phyloP scores from a whole-genome alignment of 2,888 invertebrate genomes.

The Cryptocephalus primarius region DNA sequence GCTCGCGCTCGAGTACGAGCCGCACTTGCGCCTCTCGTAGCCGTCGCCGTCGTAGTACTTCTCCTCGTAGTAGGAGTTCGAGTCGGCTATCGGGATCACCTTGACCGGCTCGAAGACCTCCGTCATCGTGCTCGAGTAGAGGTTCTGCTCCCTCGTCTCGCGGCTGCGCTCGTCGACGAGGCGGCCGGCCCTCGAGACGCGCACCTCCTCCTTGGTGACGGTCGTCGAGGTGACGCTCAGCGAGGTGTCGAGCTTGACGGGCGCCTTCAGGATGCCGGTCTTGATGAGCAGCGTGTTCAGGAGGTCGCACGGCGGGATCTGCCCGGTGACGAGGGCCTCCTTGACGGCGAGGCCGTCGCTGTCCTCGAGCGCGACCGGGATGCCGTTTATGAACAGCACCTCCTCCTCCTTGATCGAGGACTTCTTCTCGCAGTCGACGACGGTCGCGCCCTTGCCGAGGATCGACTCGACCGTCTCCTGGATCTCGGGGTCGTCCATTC shows the following conservation, averaged over 20 bases:
- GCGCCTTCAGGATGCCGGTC: conserved; percentile 53
- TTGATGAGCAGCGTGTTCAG: conserved; percentile 56
- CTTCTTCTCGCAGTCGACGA: conserved; percentile 62
- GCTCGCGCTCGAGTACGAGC: conserved; percentile 34
- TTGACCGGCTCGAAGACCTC: conserved; percentile 54
- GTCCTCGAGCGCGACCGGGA: conserved; percentile 55
- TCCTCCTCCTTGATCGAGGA: conserved; percentile 63
- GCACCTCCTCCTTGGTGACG: conserved; percentile 59
- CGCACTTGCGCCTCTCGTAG: conserved; percentile 31
- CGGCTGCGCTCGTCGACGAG: conserved; percentile 59
- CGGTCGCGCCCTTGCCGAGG: conserved; percentile 58
- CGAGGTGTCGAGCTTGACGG: conserved; percentile 59
- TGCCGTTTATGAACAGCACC: conserved; percentile 58
- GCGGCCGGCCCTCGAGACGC: conserved; percentile 53
- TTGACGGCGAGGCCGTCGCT: conserved; percentile 58
- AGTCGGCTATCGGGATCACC: conserved; percentile 26
- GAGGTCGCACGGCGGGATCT: conserved; percentile 60
- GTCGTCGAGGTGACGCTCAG: conserved; percentile 60
- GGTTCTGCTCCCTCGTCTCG: conserved; percentile 61
- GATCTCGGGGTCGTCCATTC: conserved; percentile 60
- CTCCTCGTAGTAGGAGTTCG: conserved; percentile 16
- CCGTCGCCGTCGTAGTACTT: conserved; percentile 30
- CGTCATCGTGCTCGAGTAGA: conserved; percentile 53
- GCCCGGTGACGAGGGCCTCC: conserved; percentile 55
- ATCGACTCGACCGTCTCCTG: conserved; percentile 65